A percentile compares a stretch with the other conserved stretches of the same genome.
These are phyloP conservation scores for Myotis yumanensis DNA, from an alignment of 2,113 vertebrate genomes.

Conservation along the genomic window DNA sequence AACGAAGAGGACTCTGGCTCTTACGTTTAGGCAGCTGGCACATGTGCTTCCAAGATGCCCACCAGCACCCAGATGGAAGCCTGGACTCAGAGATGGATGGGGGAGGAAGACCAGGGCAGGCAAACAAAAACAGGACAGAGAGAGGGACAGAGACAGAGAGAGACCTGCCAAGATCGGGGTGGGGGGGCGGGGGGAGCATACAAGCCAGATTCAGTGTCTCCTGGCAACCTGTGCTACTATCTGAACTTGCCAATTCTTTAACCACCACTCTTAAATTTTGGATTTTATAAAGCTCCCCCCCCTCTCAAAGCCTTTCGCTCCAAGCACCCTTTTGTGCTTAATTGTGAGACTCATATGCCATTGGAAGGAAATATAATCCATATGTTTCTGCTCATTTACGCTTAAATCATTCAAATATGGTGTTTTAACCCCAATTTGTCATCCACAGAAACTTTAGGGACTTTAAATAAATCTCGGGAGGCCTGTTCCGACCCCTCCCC, in stretches of 20 bases:
- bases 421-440: conserved; percentile 72
- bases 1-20: conserved; percentile 21
- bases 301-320: background rate
- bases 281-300: conserved; percentile 25
- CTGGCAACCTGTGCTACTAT: background rate
- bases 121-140: background rate
- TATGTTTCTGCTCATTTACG: conserved; percentile 63
- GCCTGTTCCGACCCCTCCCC: background rate
- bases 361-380: conserved; percentile 58
- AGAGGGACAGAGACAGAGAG: background rate
- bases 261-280: background rate
- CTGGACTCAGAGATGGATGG: background rate
- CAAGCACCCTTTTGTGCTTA: conserved; percentile 50
- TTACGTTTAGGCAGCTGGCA: conserved; percentile 56
- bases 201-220: background rate
- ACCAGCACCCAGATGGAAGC: conserved; percentile 19
- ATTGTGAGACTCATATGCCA: conserved; percentile 55
- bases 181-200: background rate
- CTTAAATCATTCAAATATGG: conserved; percentile 66
- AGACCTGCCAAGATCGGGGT: background rate
- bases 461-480: conserved; percentile 45
- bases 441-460: conserved; percentile 61
- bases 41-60: conserved; percentile 70
- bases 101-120: background rate
- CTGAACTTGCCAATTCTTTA: background rate